A percentile compares a stretch with the other conserved stretches of the same genome.
Evolutionary conservation across 2,888 invertebrate genomes (phyloP).

Genomic region (Eupithecia pulchellata): DNA sequence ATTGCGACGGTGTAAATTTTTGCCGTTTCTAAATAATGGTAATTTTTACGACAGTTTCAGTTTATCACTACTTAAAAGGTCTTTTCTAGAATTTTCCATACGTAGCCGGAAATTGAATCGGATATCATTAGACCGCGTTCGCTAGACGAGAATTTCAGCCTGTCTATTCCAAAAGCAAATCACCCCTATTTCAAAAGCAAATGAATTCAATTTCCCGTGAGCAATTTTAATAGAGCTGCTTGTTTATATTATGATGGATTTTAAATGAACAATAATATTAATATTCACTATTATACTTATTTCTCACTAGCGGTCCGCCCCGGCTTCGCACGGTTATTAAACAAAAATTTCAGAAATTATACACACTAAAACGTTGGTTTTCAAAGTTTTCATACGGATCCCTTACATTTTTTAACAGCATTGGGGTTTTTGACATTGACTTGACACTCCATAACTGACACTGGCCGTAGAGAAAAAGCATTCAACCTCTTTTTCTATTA

Average conservation of each 20-base stretch:
- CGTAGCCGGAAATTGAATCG: not conserved
- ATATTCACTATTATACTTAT: not conserved
- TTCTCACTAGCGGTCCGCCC: too few relatives aligned
- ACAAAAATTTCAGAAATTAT: too few relatives aligned
- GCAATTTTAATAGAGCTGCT: not conserved
- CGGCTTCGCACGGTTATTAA: too few relatives aligned
- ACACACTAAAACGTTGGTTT: too few relatives aligned
- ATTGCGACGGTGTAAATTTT: not conserved
- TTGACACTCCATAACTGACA: too few relatives aligned
- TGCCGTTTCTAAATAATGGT: not conserved
- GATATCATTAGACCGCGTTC: constrained; percentile 2
- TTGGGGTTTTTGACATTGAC: too few relatives aligned
- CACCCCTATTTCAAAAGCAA: constrained; percentile 3
- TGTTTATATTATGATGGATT: not conserved
- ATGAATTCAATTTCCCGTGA: not conserved
- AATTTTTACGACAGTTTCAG: not conserved
- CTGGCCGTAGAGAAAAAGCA: too few relatives aligned
- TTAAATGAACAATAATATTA: not conserved
- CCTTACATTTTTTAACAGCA: too few relatives aligned
- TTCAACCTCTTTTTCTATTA: too few relatives aligned
- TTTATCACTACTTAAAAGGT: not conserved
- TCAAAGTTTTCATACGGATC: too few relatives aligned
- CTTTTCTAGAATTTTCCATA: not conserved
- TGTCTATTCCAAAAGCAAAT: constrained; percentile 2
- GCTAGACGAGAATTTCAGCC: not conserved